These are phyloP conservation scores for Campoplex capitator DNA, from an alignment of 2,888 invertebrate species.

Conservation along the genomic window DNA sequence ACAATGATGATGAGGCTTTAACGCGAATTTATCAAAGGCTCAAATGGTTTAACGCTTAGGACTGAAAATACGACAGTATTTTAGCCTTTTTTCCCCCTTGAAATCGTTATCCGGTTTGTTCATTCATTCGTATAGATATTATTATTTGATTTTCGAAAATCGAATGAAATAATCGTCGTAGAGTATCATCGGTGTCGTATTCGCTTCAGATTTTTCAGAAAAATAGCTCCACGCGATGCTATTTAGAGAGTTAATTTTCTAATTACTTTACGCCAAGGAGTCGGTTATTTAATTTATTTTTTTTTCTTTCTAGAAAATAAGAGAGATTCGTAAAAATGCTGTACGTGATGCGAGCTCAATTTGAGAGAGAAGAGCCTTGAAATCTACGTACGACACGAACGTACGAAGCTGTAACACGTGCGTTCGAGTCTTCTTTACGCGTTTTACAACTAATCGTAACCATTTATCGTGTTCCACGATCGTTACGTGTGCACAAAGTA, in stretches of 20 bases:
- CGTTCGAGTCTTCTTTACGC: constrained; percentile 23
- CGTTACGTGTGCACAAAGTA: constrained; percentile 15
- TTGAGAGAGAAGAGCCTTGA: background rate
- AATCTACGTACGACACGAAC: constrained; percentile 36
- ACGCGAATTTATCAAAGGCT: constrained; percentile 36
- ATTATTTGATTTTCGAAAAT: background rate
- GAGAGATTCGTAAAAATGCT: background rate
- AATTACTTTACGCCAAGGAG: background rate
- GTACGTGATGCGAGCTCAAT: background rate
- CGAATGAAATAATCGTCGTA: background rate
- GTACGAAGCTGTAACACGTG: constrained; percentile 31
- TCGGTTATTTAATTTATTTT: background rate
- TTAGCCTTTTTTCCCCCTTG: background rate
- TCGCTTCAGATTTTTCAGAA: background rate
- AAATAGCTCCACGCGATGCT: background rate
- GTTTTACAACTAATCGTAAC: constrained; percentile 58
- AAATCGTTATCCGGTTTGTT: background rate
- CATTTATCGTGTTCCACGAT: constrained; percentile 24
- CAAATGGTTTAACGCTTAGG: constrained; percentile 15
- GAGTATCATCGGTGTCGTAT: too few relatives aligned
- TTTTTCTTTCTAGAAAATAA: background rate
- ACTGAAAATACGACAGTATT: background rate
- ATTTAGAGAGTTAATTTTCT: background rate
- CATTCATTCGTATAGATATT: background rate
- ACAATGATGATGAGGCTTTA: constrained; percentile 51